Evolutionary conservation across 1,140 invertebrate genomes (phyloP).

Genomic region (Elymnias hypermnestra): DNA sequence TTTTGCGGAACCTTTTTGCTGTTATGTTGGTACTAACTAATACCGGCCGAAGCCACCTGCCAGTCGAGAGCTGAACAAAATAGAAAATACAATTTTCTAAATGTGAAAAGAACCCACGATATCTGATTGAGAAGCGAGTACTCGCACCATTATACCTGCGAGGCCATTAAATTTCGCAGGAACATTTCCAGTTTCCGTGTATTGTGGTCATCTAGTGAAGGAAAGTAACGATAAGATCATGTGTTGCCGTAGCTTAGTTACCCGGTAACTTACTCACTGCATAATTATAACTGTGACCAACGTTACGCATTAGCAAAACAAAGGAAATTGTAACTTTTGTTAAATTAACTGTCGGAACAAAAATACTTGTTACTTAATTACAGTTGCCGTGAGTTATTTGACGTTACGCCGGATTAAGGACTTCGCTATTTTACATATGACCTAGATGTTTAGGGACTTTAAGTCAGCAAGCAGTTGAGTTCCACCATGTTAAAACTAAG

Average conservation of each 20-base stretch:
- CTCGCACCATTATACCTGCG: too few relatives aligned
- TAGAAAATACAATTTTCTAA: too few relatives aligned
- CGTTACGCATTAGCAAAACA: background rate
- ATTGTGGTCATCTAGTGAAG: background rate
- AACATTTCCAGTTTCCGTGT: background rate
- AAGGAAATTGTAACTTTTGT: slow-evolving; percentile 6
- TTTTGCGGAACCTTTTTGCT: too few relatives aligned
- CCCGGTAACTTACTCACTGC: slow-evolving; percentile 1
- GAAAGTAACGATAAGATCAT: background rate
- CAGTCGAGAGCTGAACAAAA: background rate
- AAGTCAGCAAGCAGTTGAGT: too few relatives aligned
- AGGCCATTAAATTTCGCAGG: background rate
- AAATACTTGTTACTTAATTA: slow-evolving; percentile 7
- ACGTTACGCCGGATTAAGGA: background rate
- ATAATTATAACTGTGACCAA: background rate
- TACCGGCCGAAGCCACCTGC: too few relatives aligned
- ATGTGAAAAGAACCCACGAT: too few relatives aligned
- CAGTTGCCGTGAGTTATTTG: background rate
- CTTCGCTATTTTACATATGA: background rate
- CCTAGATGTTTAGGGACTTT: background rate
- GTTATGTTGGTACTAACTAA: too few relatives aligned
- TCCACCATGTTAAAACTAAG: too few relatives aligned
- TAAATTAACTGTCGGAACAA: slow-evolving; percentile 5
- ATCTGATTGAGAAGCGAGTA: too few relatives aligned
- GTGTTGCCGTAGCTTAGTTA: background rate